Evolutionary conservation across 2,888 invertebrate species (phyloP), one percentile per base, ranked within the genome.

Genomic region (Amphipoea lucens): DNA sequence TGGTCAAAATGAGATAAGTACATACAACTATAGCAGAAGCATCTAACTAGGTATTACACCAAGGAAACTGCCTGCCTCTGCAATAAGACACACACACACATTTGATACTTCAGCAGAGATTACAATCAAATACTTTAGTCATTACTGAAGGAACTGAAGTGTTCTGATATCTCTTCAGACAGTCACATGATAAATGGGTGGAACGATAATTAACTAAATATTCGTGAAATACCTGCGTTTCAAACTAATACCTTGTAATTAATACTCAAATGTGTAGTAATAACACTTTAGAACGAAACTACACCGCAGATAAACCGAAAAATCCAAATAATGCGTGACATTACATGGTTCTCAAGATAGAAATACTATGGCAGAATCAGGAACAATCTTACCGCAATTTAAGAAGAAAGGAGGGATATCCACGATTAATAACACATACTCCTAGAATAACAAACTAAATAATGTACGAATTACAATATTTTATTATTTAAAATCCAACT

Each of bases 401-500:
- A 74, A 74, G 77, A 87, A 82, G 83, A 81, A 87, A 89, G 81
- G 84, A 77, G 78, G 72, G 83, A 89, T 90, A 91, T 91, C 88
- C 92, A 93, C 91, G 88, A 86, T 80, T 78, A 89, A 84, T 86
- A 92, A 88, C 94, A 96, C 94, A 93, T 92, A 83, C 94, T 96
- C 94, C 88, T 89, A 85, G 86, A 88, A 87, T 87, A 89, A 88
- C 85, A 85, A 92, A 89, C 81, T 77, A 90, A 88, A 84, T 88
- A 88, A 86, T 88, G 74, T 77, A 84, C 79, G 82, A 90, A 92
- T 88, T 89, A 88, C 81, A 78, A 92, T 86, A 81, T 80, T 87
- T 79, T 89, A 93, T 90, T 91, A 89, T 87, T 80, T 89, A 91
- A 94, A 95, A 93, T 90, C 90, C 89, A 94, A 97, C 97, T 97